Conservation (phyloP, 2,113 vertebrate species). For the Dermatemys mawii region DNA sequence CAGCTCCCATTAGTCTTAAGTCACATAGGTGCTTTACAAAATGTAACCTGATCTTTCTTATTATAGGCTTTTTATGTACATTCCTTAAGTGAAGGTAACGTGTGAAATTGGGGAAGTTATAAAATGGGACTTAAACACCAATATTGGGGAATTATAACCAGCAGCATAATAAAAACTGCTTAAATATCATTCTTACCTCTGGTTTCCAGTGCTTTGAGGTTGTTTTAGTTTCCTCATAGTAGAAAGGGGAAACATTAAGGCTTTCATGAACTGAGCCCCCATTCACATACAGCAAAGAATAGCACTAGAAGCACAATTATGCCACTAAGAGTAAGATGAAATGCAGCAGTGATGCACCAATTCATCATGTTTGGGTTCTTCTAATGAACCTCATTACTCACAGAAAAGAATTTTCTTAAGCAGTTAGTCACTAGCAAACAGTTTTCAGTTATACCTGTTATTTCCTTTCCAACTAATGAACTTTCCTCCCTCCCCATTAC, state of each 20-base stretch:
- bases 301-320: constrained; percentile 39
- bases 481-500: constrained; percentile 3
- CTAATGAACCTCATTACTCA: constrained; percentile 67
- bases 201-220: neutral
- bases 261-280: constrained; percentile 27
- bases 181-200: neutral
- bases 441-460: constrained; percentile 13
- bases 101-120: neutral
- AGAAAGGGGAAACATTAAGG: constrained; percentile 9
- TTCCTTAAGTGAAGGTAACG: neutral
- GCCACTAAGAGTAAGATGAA: constrained; percentile 25
- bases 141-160: neutral
- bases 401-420: constrained; percentile 35
- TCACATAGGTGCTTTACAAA: neutral
- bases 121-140: neutral
- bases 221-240: neutral
- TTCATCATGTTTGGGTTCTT: constrained; percentile 48
- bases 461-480: constrained; percentile 12
- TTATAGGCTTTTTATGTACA: neutral
- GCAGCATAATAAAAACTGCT: neutral
- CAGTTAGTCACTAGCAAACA: constrained; percentile 49
- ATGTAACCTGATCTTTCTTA: neutral
- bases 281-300: no score
- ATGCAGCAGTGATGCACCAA: constrained; percentile 30
- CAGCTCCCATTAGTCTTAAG: constrained; percentile 1